Conservation (phyloP, 1,140 invertebrate genomes). For the Ruditapes philippinarum region DNA sequence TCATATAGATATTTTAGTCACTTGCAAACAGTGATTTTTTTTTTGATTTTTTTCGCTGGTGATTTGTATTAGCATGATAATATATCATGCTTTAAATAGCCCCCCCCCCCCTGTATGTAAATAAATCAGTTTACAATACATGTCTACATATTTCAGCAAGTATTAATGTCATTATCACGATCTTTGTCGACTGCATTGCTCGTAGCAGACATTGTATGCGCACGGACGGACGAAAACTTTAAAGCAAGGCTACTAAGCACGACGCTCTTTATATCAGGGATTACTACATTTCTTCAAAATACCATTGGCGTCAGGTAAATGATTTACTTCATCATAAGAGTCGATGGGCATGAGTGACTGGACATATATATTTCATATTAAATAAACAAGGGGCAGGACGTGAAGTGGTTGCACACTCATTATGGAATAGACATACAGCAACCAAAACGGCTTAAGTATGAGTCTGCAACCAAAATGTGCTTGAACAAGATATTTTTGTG, state of each 20-base stretch:
- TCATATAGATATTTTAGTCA: too few relatives aligned
- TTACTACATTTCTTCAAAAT: slow-evolving; percentile 74
- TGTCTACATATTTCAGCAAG: slow-evolving; percentile 64
- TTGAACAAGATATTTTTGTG: too few relatives aligned
- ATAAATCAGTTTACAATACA: neutral
- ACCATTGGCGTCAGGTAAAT: slow-evolving; percentile 66
- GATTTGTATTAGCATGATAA: neutral
- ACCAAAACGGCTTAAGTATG: too few relatives aligned
- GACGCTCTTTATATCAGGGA: slow-evolving; percentile 73
- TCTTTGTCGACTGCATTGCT: slow-evolving; percentile 64
- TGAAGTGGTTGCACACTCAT: too few relatives aligned
- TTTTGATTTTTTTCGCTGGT: neutral
- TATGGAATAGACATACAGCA: too few relatives aligned
- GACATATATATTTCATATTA: neutral
- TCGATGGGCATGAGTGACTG: too few relatives aligned
- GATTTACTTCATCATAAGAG: neutral
- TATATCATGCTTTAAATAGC: neutral
- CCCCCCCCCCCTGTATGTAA: neutral
- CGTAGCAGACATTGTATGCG: slow-evolving; percentile 71
- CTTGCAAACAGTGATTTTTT: neutral
- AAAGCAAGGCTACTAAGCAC: slow-evolving; percentile 72
- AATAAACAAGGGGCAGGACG: too few relatives aligned
- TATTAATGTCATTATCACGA: slow-evolving; percentile 67
- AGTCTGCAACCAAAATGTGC: too few relatives aligned
- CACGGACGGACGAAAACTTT: slow-evolving; percentile 58